Base-by-base conservation (phyloP, 1,140 invertebrate species). In the Trichoplusia ni region DNA sequence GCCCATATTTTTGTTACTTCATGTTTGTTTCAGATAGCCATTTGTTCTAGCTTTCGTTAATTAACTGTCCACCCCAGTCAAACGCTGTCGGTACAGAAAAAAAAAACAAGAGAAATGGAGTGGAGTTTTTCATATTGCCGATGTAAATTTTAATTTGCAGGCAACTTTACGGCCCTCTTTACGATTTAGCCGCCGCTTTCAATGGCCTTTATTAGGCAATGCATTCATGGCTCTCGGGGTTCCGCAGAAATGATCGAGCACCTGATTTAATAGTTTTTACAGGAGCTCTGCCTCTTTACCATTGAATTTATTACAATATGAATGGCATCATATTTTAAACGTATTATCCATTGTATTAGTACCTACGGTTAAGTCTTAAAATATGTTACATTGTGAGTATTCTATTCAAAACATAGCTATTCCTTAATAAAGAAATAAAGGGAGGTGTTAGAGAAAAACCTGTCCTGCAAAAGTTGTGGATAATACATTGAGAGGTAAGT, bases 91-190 rank as follows among this genome's bases (percentile, higher is more conserved):
- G 76, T 67, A 40, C 66, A 68, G 61, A 81, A 79, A 85, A 86
- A n/a, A 86, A 84, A 84, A 89, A 82, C 71, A 78, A 71, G 78
- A 80, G 74, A 75, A 86, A 81, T 78, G 74, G 65, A 77, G 80
- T 75, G 79, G 78, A 84, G 77, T 71, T 87, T 86, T 89, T 87
- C 86, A 87, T 87, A 85, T 84, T 82, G 83, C 75, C 82, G 79
- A 83, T 85, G 86, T 86, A 86, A 86, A 89, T 87, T 89, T 87
- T 85, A 86, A 87, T 89, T 86, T 87, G 79, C 81, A 73, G 72
- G 76, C 77, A 82, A 84, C 77, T 89, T 89, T 87, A 87, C 81
- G 83, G 76, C 78, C 71, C 82, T 86, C 79, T 89, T 89, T 89
- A 87, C 82, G 83, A 82, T 86, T 84, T 82, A 84, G 79, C 77